Percentiles rank a stretch among this genome's conserved stretches.
Evolutionary conservation across 2,888 invertebrate genomes (phyloP).

Genomic region (Acrobasis repandana): DNA sequence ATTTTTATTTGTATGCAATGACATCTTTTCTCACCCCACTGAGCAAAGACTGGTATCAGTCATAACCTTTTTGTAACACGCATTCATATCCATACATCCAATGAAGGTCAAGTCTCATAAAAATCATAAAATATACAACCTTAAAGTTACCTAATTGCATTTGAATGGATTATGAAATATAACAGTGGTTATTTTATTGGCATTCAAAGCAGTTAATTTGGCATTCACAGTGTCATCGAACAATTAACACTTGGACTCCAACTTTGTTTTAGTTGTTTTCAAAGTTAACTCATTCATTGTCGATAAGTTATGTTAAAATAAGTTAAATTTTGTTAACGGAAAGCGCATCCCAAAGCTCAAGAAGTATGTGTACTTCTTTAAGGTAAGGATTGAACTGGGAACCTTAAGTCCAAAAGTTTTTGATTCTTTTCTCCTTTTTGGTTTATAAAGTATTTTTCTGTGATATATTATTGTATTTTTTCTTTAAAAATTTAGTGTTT

Average conservation of each 20-base stretch:
- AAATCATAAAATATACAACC: neutral
- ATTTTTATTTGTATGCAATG: no score
- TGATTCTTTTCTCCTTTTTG: no score
- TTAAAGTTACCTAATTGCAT: neutral
- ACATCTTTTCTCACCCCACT: no score
- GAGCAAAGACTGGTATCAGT: no score
- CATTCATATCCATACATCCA: neutral
- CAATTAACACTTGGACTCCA: neutral
- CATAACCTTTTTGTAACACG: neutral
- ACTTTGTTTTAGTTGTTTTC: neutral
- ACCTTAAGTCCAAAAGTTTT: no score
- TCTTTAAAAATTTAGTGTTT: no score
- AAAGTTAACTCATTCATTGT: neutral
- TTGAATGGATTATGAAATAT: slow-evolving; percentile 7
- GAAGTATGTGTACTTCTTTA: no score
- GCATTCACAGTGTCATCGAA: neutral
- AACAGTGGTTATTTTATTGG: neutral
- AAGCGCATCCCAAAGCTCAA: neutral
- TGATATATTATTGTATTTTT: no score
- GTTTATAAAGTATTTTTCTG: no score
- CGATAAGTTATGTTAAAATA: no score
- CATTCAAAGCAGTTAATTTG: slow-evolving; percentile 8
- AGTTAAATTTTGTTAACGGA: no score
- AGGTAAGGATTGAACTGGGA: no score
- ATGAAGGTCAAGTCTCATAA: neutral